Evolutionary conservation across 2,113 vertebrate species (phyloP).

Genomic region (mouse (Mus musculus)): GRCm39 chr5:47467001-47467500

Average conservation of each 20-base stretch:
- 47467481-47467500: neutral
- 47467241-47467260: neutral
- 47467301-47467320: neutral
- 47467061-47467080: neutral
- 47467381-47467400: neutral
- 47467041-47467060: neutral
- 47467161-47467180: neutral
- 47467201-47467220: neutral
- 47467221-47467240: too few species aligned
- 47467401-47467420: neutral
- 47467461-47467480: neutral
- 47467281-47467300: too few species aligned
- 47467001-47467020: neutral
- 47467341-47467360: neutral
- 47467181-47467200: neutral
- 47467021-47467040: neutral
- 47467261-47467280: too few species aligned
- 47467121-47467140: neutral
- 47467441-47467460: neutral
- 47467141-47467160: neutral
- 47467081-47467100: neutral
- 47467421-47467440: neutral
- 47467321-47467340: neutral
- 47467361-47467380: neutral
- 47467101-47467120: neutral